Evolutionary conservation across 2,888 invertebrate genomes (phyloP).

Genomic region (Rhagium mordax): DNA sequence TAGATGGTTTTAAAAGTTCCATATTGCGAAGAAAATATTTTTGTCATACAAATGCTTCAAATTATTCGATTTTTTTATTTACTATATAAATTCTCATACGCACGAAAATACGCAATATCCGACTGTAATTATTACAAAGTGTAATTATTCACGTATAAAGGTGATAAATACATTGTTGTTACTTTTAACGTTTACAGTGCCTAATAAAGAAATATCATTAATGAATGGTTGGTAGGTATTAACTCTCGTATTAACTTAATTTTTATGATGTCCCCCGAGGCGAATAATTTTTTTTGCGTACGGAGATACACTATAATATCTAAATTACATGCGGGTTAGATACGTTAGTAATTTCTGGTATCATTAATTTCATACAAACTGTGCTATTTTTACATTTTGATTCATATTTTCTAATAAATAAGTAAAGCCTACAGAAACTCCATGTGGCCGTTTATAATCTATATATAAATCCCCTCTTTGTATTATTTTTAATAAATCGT

Average conservation of each 20-base stretch:
- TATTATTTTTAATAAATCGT: conserved; percentile 31
- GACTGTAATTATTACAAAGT: background rate
- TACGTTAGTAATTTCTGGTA: conserved; percentile 8
- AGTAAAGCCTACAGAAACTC: conserved; percentile 1
- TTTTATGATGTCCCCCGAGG: conserved; percentile 6
- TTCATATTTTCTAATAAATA: background rate
- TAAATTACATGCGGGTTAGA: conserved; percentile 17
- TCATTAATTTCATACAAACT: conserved; percentile 3
- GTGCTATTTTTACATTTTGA: background rate
- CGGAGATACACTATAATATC: conserved; percentile 13
- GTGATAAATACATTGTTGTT: conserved; percentile 13
- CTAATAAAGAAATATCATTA: conserved; percentile 19
- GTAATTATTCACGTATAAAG: background rate
- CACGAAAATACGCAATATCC: no score
- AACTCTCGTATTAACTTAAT: background rate
- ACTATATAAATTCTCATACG: no score
- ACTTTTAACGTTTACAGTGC: conserved; percentile 1
- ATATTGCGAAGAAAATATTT: no score
- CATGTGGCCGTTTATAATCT: conserved; percentile 21
- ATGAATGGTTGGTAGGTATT: conserved; percentile 9
- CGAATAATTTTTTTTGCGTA: conserved; percentile 10
- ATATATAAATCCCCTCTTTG: conserved; percentile 12
- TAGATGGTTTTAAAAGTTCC: no score
- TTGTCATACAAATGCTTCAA: no score
- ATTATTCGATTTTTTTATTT: no score